Evolutionary conservation across 2,888 invertebrate genomes (phyloP).

Genomic region (Cosmopolites sordidus): DNA sequence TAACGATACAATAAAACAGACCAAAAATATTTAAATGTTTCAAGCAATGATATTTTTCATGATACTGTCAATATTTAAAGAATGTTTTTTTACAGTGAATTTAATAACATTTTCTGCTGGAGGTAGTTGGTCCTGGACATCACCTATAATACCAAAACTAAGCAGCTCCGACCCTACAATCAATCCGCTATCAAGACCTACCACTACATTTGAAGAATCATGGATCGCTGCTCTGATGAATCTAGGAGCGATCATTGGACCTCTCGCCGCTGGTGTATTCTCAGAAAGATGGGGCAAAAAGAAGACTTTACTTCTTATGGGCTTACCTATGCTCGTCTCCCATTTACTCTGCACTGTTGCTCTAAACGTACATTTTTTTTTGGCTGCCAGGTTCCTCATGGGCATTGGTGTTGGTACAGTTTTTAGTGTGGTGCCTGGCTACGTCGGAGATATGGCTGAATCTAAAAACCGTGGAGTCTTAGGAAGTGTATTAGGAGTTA

Average conservation of each 20-base stretch:
- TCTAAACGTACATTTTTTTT: slow-evolving; percentile 34
- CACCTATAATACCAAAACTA: slow-evolving; percentile 33
- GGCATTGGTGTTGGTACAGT: slow-evolving; percentile 64
- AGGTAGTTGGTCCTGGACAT: slow-evolving; percentile 33
- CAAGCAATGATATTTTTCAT: too few species aligned
- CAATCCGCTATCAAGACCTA: slow-evolving; percentile 32
- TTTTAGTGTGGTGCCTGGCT: slow-evolving; percentile 73
- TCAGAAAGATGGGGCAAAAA: slow-evolving; percentile 54
- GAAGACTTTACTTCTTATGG: slow-evolving; percentile 58
- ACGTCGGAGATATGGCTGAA: slow-evolving; percentile 80
- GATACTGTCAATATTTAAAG: too few species aligned
- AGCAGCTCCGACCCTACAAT: slow-evolving; percentile 18
- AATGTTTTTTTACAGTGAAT: slow-evolving; percentile 28
- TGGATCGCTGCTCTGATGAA: slow-evolving; percentile 34
- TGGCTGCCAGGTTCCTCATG: slow-evolving; percentile 55
- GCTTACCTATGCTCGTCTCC: slow-evolving; percentile 59
- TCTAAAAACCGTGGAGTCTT: slow-evolving; percentile 71
- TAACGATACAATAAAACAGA: too few species aligned
- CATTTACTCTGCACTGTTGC: slow-evolving; percentile 27
- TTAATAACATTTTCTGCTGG: slow-evolving; percentile 31
- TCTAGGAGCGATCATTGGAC: slow-evolving; percentile 33
- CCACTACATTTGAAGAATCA: slow-evolving; percentile 31
- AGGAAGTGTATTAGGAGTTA: slow-evolving; percentile 44
- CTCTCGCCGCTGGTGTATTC: slow-evolving; percentile 28
- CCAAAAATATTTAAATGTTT: too few species aligned